Conservation (phyloP, 2,113 vertebrate genomes). For the Ciconia maguari region DNA sequence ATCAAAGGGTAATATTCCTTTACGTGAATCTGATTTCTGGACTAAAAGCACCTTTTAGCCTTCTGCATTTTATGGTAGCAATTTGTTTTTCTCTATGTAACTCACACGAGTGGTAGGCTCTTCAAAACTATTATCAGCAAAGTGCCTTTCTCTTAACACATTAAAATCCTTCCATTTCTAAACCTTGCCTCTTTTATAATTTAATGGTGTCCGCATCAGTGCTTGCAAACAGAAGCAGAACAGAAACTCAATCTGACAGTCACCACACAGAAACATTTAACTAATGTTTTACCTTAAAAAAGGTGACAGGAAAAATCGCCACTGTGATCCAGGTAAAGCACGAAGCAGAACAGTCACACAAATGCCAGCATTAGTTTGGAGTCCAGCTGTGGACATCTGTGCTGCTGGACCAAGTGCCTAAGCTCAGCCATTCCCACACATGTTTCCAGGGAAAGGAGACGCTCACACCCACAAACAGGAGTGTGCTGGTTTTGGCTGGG, state of each 20-base stretch:
- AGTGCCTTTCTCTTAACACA: conserved; percentile 30
- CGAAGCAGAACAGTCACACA: background rate
- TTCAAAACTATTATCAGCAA: conserved; percentile 32
- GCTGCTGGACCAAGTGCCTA: background rate
- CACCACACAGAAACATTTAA: background rate
- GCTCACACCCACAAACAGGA: background rate
- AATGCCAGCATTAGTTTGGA: background rate
- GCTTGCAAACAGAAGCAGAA: background rate
- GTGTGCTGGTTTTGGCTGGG: too few relatives aligned
- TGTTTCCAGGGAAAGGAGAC: background rate
- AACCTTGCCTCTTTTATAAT: background rate
- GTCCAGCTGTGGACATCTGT: background rate
- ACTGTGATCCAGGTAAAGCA: background rate
- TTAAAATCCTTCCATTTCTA: conserved; percentile 13
- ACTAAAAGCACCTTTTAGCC: conserved; percentile 27
- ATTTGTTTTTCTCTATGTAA: conserved; percentile 25
- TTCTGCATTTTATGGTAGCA: background rate
- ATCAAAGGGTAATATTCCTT: background rate
- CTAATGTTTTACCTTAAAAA: background rate
- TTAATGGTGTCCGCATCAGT: background rate
- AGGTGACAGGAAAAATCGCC: background rate
- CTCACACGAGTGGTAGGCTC: background rate
- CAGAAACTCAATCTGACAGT: background rate
- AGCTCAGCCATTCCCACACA: background rate
- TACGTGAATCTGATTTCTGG: background rate